A percentile compares a stretch with the other conserved stretches of the same genome.
Evolutionary conservation across 1,140 invertebrate genomes (phyloP).

Genomic region (Anoplophora glabripennis): DNA sequence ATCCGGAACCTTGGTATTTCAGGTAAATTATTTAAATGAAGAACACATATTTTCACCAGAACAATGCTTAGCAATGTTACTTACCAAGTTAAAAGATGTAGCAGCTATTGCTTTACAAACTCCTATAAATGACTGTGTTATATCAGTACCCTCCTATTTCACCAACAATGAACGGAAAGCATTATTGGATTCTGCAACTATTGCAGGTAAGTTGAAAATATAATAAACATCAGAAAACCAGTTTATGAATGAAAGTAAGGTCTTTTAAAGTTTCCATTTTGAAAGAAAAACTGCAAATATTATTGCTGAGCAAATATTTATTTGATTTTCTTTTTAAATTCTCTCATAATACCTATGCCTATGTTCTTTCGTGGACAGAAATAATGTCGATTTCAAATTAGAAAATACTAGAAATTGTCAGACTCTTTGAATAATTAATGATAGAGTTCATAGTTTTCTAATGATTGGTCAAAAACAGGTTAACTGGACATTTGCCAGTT

Average conservation of each 20-base stretch:
- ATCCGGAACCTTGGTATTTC: constrained; percentile 26
- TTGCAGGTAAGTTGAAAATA: constrained; percentile 56
- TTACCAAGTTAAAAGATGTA: constrained; percentile 94
- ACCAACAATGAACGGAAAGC: constrained; percentile 92
- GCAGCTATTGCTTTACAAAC: constrained; percentile 83
- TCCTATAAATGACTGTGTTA: constrained; percentile 95
- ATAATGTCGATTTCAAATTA: no score
- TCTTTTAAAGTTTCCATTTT: background rate
- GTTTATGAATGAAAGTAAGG: background rate
- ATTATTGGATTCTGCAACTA: constrained; percentile 82
- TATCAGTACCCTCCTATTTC: constrained; percentile 92
- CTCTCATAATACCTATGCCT: no score
- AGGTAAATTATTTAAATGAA: constrained; percentile 86
- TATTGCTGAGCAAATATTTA: no score
- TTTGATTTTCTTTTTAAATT: no score
- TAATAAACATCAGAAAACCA: background rate
- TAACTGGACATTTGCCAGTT: no score
- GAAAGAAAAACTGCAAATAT: no score
- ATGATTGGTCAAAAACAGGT: background rate
- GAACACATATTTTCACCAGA: constrained; percentile 86
- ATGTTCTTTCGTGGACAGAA: no score
- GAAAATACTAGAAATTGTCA: no score
- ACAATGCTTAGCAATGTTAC: constrained; percentile 94
- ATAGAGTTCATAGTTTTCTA: background rate
- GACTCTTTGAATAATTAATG: background rate